Evolutionary conservation across 1,140 invertebrate genomes (phyloP), one percentile per base, ranked within the genome.

Genomic region (Lasaia peninsularis): DNA sequence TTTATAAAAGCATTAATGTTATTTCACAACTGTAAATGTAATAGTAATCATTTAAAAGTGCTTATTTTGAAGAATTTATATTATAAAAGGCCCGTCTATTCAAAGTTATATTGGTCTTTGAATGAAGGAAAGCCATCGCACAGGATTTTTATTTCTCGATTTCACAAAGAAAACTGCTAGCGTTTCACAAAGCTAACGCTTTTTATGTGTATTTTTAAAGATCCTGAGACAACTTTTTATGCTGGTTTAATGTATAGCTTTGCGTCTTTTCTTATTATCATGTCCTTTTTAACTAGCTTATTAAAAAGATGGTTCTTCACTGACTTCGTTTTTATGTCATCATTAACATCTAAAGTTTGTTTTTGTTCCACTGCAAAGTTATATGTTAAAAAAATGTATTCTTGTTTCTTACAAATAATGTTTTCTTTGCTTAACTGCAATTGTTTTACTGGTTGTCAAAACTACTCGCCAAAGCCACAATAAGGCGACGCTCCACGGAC

Each of bases 111-210:
- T 9, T 9, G 9, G 35, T 40, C 35, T 40, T 40, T 40, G 1
- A 4, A 40, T 2, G 14, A 16, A 67, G 71, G 62, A 81, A 74
- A 76, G 78, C 73, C 69, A 68, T 74, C 69, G 60, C 58, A 64
- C 75, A 78, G 74, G 72, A 74, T 70, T 81, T 81, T 80, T 77
- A 64, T 71, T 73, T 60, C 68, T 63, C 58, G 56, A 61, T 56
- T 60, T 60, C 31, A 50, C 49, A 67, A 62, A 62, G 65, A 66
- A 66, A 65, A 68, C 56, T 59, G 59, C 61, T 52, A 61, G 56
- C 63, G 12, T 40, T 40, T 40, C 37, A 40, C 37, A 40, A 40
- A 40, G 37, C 14, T 49, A 56, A 20, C 33, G 49, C 60, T 59
- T 56, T 58, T 56, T 66, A 52, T 34, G 51, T 18, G 50, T 59